These are phyloP conservation scores for Pyrochroa serraticornis DNA, from an alignment of 2,888 invertebrate genomes.

Conservation along the genomic window DNA sequence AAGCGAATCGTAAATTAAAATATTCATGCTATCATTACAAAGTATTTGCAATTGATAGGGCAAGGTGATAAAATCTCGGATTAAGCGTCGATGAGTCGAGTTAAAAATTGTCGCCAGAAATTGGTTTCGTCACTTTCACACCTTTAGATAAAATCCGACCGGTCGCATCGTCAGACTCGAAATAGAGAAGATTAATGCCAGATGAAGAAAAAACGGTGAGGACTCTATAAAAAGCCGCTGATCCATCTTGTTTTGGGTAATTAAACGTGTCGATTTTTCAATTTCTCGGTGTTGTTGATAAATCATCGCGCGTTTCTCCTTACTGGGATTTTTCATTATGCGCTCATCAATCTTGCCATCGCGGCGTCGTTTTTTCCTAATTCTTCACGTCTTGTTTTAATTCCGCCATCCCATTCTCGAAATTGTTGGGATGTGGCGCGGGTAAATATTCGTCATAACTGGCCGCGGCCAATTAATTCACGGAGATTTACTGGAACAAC, in stretches of 20 bases:
- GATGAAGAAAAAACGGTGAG: conserved; percentile 29
- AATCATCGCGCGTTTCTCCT: conserved; percentile 41
- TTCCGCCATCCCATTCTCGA: conserved; percentile 11
- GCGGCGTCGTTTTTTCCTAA: conserved; percentile 5
- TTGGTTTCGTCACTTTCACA: not conserved
- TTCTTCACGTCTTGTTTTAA: not conserved
- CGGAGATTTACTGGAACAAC: no score
- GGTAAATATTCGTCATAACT: conserved; percentile 27
- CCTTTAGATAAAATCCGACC: not conserved
- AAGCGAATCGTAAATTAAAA: conserved; percentile 48
- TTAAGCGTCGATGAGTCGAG: conserved; percentile 2
- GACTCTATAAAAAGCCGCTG: conserved; percentile 45
- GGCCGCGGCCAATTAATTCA: conserved; percentile 4
- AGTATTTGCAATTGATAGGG: conserved; percentile 35
- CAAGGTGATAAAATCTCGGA: conserved; percentile 25
- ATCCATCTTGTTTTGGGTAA: conserved; percentile 43
- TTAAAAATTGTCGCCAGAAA: not conserved
- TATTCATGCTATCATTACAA: conserved; percentile 46
- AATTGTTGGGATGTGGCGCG: conserved; percentile 15
- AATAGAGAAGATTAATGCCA: conserved; percentile 38
- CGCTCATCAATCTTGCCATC: conserved; percentile 22
- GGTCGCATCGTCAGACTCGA: conserved; percentile 14
- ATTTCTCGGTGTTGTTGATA: conserved; percentile 45
- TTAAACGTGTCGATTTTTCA: conserved; percentile 52
- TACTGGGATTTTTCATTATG: conserved; percentile 36